Percentiles rank a stretch among this genome's conserved stretches.
Conservation (phyloP, 2,888 invertebrate species). For the Morpho achilles region DNA sequence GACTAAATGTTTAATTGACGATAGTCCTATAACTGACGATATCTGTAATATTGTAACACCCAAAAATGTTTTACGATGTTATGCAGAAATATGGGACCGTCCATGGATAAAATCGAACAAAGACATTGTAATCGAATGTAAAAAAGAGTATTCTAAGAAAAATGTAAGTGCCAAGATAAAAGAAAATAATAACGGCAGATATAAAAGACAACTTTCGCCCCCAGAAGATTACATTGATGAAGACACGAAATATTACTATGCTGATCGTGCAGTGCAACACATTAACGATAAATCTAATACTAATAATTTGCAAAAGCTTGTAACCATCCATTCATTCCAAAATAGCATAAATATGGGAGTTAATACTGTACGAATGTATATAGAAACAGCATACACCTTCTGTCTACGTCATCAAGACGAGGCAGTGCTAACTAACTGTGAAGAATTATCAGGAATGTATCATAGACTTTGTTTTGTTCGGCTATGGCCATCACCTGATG, state of each 20-base stretch:
- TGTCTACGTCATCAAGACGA: constrained; percentile 46
- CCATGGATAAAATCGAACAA: constrained; percentile 27
- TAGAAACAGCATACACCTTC: constrained; percentile 55
- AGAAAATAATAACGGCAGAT: constrained; percentile 25
- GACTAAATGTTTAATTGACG: constrained; percentile 26
- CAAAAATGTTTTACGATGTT: constrained; percentile 32
- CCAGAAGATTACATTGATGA: constrained; percentile 51
- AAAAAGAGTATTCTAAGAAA: constrained; percentile 16
- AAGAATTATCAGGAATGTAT: constrained; percentile 50
- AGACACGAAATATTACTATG: constrained; percentile 51
- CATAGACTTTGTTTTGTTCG: constrained; percentile 55
- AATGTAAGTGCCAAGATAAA: constrained; percentile 10
- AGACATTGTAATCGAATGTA: constrained; percentile 32
- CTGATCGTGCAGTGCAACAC: constrained; percentile 46
- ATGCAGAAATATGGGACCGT: constrained; percentile 30
- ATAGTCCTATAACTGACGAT: constrained; percentile 19
- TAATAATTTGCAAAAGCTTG: constrained; percentile 53
- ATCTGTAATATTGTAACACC: constrained; percentile 34
- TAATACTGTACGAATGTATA: constrained; percentile 49
- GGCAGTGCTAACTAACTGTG: constrained; percentile 42
- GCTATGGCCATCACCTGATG: constrained; percentile 54
- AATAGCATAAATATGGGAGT: constrained; percentile 46
- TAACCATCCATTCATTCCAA: constrained; percentile 48
- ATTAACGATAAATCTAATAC: constrained; percentile 43
- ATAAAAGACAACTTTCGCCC: constrained; percentile 36